phyloP scores from a whole-genome alignment of 2,113 vertebrate species.

The Probosciger aterrimus region DNA sequence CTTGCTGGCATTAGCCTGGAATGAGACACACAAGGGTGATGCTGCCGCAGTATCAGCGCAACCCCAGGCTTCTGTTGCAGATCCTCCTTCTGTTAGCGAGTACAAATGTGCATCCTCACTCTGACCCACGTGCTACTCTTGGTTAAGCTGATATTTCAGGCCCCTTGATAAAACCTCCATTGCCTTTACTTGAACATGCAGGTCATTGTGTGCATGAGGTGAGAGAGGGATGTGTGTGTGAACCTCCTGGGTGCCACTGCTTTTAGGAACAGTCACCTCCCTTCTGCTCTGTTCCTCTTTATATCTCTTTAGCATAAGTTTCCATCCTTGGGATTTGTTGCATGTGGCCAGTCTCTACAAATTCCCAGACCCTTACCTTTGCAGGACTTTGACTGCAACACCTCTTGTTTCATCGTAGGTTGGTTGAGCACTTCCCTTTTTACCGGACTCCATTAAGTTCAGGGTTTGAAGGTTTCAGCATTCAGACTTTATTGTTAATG shows the following conservation, averaged over 20 bases:
- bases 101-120: background rate
- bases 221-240: fast-evolving
- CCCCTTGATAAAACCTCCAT: background rate
- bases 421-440: background rate
- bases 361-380: background rate
- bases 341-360: background rate
- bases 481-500: background rate
- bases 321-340: background rate
- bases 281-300: background rate
- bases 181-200: background rate
- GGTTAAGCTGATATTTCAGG: background rate
- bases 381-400: background rate
- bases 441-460: background rate
- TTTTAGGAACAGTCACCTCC: background rate
- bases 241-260: background rate
- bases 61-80: background rate
- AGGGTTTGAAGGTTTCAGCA: background rate
- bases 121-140: background rate
- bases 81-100: background rate
- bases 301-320: background rate
- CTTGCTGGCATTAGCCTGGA: fast-evolving
- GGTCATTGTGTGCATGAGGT: background rate
- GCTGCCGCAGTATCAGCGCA: background rate
- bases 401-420: background rate
- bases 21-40: background rate